Conservation (phyloP, 2,888 invertebrate genomes). For the Drosophila atripex region DNA sequence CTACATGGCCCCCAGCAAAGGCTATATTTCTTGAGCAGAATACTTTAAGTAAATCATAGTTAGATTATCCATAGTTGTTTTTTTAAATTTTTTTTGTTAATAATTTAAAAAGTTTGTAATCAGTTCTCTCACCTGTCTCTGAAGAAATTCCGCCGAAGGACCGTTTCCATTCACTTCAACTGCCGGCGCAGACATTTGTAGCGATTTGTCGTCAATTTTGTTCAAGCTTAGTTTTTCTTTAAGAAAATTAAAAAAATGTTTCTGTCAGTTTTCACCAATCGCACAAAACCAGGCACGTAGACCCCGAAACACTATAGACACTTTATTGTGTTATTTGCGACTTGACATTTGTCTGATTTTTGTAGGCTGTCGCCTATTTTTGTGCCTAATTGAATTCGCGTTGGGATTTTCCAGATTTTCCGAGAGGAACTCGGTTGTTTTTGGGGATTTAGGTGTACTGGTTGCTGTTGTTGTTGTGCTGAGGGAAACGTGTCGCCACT, state of each 20-base stretch:
- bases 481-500: constrained; percentile 55
- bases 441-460: constrained; percentile 19
- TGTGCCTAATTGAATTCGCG: constrained; percentile 58
- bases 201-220: constrained; percentile 20
- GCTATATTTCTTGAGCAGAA: no score
- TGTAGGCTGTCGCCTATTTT: constrained; percentile 32
- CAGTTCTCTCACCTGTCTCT: constrained; percentile 73
- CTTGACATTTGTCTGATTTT: constrained; percentile 47
- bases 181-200: constrained; percentile 79
- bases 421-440: constrained; percentile 22
- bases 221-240: not conserved
- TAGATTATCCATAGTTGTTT: no score
- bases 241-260: not conserved
- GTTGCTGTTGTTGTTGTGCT: constrained; percentile 18
- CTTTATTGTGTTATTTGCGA: constrained; percentile 33
- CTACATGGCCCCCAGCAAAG: no score
- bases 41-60: no score
- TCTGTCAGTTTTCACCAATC: constrained; percentile 16
- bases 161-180: constrained; percentile 77
- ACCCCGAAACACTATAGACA: constrained; percentile 31
- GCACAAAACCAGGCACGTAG: constrained; percentile 17
- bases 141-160: constrained; percentile 78
- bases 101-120: not conserved
- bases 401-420: constrained; percentile 27
- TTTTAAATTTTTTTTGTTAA: no score